Percentiles rank a stretch among this genome's conserved stretches.
Conservation (phyloP, 2,797 vertebrate species). For the Melanotaenia trifasciata region DNA sequence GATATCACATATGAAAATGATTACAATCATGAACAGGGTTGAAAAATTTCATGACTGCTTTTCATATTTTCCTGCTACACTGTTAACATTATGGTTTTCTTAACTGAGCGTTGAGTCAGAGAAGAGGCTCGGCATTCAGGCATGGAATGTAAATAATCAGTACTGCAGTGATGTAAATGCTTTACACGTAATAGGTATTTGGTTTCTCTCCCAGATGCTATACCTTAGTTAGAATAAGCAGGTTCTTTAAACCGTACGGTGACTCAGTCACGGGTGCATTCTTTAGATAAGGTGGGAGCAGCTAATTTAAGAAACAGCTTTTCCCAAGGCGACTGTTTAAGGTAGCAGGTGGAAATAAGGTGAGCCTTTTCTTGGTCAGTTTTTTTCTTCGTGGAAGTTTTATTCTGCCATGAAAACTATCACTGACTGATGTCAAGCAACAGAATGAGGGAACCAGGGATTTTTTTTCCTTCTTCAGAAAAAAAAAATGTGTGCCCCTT, state of each 20-base stretch:
- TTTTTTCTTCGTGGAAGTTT: conserved; percentile 3
- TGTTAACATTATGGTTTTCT: neutral
- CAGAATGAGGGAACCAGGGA: neutral
- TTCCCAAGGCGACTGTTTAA: conserved; percentile 1
- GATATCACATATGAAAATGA: neutral
- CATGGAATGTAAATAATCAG: conserved; percentile 13
- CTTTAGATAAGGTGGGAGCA: conserved; percentile 30
- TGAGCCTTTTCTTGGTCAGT: neutral
- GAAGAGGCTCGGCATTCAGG: neutral
- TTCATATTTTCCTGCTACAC: neutral
- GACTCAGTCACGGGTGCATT: conserved; percentile 35
- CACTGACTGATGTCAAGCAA: neutral
- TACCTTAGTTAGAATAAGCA: neutral
- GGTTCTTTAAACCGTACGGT: conserved; percentile 4
- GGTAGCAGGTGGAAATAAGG: neutral
- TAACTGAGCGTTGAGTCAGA: conserved; percentile 8
- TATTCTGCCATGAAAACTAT: neutral
- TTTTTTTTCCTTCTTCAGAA: neutral
- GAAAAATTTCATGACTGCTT: conserved; percentile 4
- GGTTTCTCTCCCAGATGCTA: neutral
- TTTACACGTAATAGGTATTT: neutral
- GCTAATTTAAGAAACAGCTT: conserved; percentile 23
- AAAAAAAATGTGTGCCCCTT: neutral
- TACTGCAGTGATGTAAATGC: neutral
- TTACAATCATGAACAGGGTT: conserved; percentile 14